Evolutionary conservation across 2,113 vertebrate genomes (phyloP), one percentile per base, ranked within the genome.

Genomic region (Coptodon rendalli): DNA sequence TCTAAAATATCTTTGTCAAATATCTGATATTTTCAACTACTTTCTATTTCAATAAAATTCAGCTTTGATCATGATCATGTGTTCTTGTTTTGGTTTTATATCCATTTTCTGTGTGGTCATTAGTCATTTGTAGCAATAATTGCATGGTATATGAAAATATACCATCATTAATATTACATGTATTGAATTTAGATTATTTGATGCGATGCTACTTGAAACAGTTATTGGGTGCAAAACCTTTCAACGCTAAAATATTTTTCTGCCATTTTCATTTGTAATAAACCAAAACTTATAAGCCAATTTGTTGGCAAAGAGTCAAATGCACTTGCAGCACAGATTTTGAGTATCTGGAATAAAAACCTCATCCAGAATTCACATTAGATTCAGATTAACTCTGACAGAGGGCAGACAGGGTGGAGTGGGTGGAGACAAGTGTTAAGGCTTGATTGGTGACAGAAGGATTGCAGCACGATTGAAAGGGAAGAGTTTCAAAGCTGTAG

Each of bases 31-130:
- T 43, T 91, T 16, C 78, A 76, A 89, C 22, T 56, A 68, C 45
- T 85, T 81, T 85, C 19, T 52, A 2, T 84, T 13, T 89, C 36
- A 92, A 79, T 93, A 91, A 92, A 92, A 53, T 24, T 63, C 50
- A 43, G 4, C 9, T 53, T 48, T 63, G n/a, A 19, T 66, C n/a
- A 66, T 82, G 6, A 71, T 87, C 7, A 6, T 43, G 17, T 87
- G 9, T 63, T 56, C 17, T 43, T 38, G 59, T 79, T 52, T 63
- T 36, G 52, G 8, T 3, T n/a, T 81, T 10, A 56, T 76, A 31
- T 5, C 27, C 27, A 11, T 78, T 78, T 19, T 16, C 16, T 50
- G 24, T 48, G 43, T 76, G 14, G 14, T 48, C 24, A 76, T 76
- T 76, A 4, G 3, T 76, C 31, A 63, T 73, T 73, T 45, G 40